Conservation (phyloP, 2,888 invertebrate genomes). For the Tachina fera region DNA sequence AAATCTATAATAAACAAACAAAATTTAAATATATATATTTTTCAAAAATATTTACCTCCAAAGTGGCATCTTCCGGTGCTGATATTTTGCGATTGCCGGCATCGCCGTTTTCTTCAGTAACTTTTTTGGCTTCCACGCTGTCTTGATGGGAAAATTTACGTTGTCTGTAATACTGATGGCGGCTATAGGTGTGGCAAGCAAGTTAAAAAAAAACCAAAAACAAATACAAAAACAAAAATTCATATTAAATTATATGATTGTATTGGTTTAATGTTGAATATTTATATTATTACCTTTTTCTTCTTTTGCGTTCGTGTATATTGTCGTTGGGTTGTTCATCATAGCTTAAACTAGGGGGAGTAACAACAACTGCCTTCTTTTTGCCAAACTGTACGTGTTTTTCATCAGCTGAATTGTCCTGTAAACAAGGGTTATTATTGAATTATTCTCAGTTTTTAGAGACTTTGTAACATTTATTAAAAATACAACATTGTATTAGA, state of each 20-base stretch:
- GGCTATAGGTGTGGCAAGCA: constrained; percentile 81
- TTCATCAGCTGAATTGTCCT: constrained; percentile 82
- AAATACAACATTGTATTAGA: not conserved
- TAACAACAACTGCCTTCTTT: constrained; percentile 81
- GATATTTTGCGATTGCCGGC: constrained; percentile 85
- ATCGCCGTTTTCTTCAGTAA: constrained; percentile 80
- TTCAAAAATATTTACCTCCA: constrained; percentile 84
- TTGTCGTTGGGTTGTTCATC: constrained; percentile 82
- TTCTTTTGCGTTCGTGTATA: constrained; percentile 83
- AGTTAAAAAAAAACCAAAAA: not conserved
- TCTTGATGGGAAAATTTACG: constrained; percentile 92
- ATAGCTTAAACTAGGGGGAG: constrained; percentile 79
- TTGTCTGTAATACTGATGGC: constrained; percentile 86
- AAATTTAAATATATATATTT: not conserved
- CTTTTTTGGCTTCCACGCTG: constrained; percentile 84
- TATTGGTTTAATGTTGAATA: too few relatives aligned
- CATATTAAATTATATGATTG: too few relatives aligned
- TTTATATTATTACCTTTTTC: constrained; percentile 81
- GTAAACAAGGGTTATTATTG: constrained; percentile 6
- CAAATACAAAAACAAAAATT: constrained; percentile 6
- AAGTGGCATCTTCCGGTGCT: constrained; percentile 89
- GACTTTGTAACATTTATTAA: not conserved
- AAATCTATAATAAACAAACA: not conserved
- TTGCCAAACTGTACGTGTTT: constrained; percentile 84
- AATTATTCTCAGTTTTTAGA: not conserved